Conservation (phyloP, 2,888 invertebrate genomes). For the Oegoconia quadripuncta region DNA sequence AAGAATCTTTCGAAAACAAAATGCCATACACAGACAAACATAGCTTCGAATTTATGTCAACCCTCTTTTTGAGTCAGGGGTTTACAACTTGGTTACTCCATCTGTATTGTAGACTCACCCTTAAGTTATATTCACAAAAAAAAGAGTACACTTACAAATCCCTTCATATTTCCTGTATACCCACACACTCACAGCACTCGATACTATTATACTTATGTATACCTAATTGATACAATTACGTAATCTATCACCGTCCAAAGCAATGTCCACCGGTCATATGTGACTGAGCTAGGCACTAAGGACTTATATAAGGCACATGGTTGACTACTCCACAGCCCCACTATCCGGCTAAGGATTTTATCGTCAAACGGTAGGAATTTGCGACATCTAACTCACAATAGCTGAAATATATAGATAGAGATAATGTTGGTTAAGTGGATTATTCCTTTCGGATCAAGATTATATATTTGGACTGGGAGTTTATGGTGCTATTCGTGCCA, state of each 20-base stretch:
- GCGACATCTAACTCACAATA: conserved; percentile 21
- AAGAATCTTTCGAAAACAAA: no score
- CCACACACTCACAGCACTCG: conserved; percentile 23
- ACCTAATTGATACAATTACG: background rate
- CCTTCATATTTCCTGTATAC: conserved; percentile 51
- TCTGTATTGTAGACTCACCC: no score
- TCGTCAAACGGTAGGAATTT: conserved; percentile 25
- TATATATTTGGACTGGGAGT: no score
- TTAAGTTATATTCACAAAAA: background rate
- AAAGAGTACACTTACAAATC: conserved; percentile 59
- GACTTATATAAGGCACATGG: conserved; percentile 53
- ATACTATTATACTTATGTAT: background rate
- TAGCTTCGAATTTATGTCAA: no score
- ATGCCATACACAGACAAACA: no score
- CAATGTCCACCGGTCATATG: conserved; percentile 45
- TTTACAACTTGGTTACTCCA: background rate
- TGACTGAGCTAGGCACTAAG: conserved; percentile 28
- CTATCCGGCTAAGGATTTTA: conserved; percentile 34
- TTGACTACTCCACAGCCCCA: conserved; percentile 37
- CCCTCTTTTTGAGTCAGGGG: background rate
- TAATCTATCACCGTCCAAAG: conserved; percentile 13
- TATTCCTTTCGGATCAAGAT: no score
- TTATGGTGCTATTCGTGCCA: no score
- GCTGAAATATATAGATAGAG: no score
- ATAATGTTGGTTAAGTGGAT: no score